phyloP scores from a whole-genome alignment of 1,140 invertebrate genomes.

The Heliconius nattereri region DNA sequence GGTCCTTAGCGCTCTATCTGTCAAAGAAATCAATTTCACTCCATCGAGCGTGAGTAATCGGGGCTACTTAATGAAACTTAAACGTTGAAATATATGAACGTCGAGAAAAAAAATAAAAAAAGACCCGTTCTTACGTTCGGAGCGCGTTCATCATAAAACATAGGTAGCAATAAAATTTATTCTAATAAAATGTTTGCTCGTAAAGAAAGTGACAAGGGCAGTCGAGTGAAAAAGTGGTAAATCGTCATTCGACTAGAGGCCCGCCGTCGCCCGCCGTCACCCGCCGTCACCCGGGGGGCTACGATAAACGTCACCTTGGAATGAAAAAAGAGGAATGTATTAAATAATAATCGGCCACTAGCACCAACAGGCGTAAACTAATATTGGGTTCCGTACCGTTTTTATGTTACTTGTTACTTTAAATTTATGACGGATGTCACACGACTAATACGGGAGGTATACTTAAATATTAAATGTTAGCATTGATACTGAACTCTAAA shows the following conservation, averaged over 20 bases:
- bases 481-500: constrained; percentile 14
- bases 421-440: constrained; percentile 3
- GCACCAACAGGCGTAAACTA: constrained; percentile 22
- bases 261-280: constrained; percentile 26
- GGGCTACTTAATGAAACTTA: constrained; percentile 31
- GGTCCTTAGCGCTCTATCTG: constrained; percentile 34
- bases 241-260: constrained; percentile 65
- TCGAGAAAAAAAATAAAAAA: constrained; percentile 16
- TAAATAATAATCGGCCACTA: constrained; percentile 56
- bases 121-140: neutral
- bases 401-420: constrained; percentile 1
- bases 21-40: constrained; percentile 36
- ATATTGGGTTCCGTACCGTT: constrained; percentile 20
- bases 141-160: constrained; percentile 68
- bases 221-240: constrained; percentile 69
- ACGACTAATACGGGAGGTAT: neutral
- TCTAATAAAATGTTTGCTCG: constrained; percentile 71
- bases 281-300: constrained; percentile 64
- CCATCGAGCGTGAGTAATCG: constrained; percentile 31
- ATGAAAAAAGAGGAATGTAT: constrained; percentile 71
- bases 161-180: constrained; percentile 69
- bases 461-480: neutral
- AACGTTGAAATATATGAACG: constrained; percentile 27
- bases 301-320: constrained; percentile 75
- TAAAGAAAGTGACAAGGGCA: constrained; percentile 74